Evolutionary conservation across 2,888 invertebrate genomes (phyloP), one percentile per base, ranked within the genome.

Genomic region (Cerastoderma edule): DNA sequence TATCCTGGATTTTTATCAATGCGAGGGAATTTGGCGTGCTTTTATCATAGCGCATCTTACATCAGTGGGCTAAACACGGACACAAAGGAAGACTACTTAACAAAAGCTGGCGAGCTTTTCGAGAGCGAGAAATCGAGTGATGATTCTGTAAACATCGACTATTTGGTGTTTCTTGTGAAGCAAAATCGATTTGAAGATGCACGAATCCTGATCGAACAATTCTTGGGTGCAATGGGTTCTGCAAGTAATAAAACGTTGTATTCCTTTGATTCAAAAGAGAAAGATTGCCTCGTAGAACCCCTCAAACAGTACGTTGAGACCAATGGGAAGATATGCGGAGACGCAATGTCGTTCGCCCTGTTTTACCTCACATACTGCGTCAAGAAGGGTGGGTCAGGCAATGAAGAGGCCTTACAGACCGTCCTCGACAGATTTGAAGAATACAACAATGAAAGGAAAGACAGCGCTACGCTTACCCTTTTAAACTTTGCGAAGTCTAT

Each of bases 261-360:
- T 50, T 28, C 6, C 10, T 64, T 67, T 33, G 24, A 32, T 8
- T 8, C 24, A 27, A 54, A 50, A 1, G 73, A 73, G 27, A 22
- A 32, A n/a, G 63, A 68, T 16, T 33, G 54, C 19, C 33, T 73
- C 5, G 65, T 63, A 6, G 67, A 68, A 19, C 56, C 68, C 19
- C 35, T 73, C 30, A 48, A 28, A 65, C 27, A 50, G 24, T 48
- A 68, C 24, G 68, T 73, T 6, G 13, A 68, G 19, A 44, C 22
- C 8, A 6, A 46, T 48, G 73, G 73, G 19, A 56, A 48, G 53
- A 64, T 73, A 24, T 13, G 10, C 16, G 72, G 35, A 22, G 72
- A 72, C 53, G 48, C 22, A 24, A 30, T 72, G 35, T 67, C 72
- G 22, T 72, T 72, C 46, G 67, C 72, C 19, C 67, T 66, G 22